Conservation (phyloP, 2,113 vertebrate species). For the Spheniscus mendiculus region DNA sequence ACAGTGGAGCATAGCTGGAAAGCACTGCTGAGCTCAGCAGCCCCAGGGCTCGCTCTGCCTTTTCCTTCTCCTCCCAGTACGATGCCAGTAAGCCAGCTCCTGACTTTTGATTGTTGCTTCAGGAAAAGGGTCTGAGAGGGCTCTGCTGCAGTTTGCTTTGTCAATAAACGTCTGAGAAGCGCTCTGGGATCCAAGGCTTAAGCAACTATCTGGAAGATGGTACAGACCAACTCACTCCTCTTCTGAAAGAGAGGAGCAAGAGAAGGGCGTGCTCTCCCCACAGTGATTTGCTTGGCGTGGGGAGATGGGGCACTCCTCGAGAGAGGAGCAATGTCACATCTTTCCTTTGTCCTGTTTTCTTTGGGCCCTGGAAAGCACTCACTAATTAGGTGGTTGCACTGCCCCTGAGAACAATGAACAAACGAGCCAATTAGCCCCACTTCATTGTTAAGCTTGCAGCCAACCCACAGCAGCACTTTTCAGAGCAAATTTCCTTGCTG, state of each 20-base stretch:
- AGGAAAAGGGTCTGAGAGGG: background rate
- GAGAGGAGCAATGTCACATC: background rate
- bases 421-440: conserved; percentile 39
- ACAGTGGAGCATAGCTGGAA: accelerated
- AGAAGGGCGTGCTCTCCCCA: background rate
- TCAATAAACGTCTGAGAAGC: background rate
- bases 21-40: background rate
- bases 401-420: background rate
- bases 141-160: background rate
- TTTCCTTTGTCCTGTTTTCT: background rate
- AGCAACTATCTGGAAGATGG: background rate
- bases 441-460: conserved; percentile 2
- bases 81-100: background rate
- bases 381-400: background rate
- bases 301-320: background rate
- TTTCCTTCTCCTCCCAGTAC: background rate
- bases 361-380: background rate
- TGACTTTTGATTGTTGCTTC: background rate
- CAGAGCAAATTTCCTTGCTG: conserved; percentile 10
- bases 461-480: conserved; percentile 9
- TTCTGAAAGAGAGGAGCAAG: background rate
- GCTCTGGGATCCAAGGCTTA: background rate
- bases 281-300: background rate
- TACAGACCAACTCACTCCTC: background rate
- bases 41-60: background rate